Evolutionary conservation across 2,888 invertebrate species (phyloP).

Genomic region (Heliconius ismenius): DNA sequence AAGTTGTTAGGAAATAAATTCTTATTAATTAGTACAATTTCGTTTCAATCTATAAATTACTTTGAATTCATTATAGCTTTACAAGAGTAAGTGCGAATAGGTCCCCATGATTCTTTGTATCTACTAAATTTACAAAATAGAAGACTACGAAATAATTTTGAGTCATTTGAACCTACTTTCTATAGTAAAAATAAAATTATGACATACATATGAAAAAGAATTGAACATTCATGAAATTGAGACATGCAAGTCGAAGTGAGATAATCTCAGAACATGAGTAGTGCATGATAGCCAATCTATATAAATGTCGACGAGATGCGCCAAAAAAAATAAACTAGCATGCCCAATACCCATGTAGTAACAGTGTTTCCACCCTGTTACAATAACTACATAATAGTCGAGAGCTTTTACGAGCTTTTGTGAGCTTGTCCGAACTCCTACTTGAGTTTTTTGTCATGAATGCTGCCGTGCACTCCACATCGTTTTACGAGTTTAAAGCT

Average conservation of each 20-base stretch:
- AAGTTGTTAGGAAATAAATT: not conserved
- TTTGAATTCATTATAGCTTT: not conserved
- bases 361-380: slow-evolving; percentile 82
- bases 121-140: not conserved
- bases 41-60: not conserved
- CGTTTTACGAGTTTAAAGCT: slow-evolving; percentile 69
- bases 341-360: slow-evolving; percentile 73
- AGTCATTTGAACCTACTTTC: not conserved
- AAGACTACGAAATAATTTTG: not conserved
- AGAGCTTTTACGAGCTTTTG: slow-evolving; percentile 82
- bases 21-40: not conserved
- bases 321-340: slow-evolving; percentile 75
- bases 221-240: not conserved
- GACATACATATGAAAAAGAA: not conserved
- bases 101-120: not conserved
- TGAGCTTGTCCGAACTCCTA: slow-evolving; percentile 79
- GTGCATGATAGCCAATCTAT: slow-evolving; percentile 39
- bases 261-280: slow-evolving; percentile 40
- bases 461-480: slow-evolving; percentile 60
- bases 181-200: not conserved
- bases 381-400: slow-evolving; percentile 82
- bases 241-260: not conserved
- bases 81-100: not conserved
- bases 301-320: slow-evolving; percentile 58
- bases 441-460: slow-evolving; percentile 75